Base-by-base conservation (phyloP, 2,113 vertebrate genomes). In the Tragelaphus imberbis region DNA sequence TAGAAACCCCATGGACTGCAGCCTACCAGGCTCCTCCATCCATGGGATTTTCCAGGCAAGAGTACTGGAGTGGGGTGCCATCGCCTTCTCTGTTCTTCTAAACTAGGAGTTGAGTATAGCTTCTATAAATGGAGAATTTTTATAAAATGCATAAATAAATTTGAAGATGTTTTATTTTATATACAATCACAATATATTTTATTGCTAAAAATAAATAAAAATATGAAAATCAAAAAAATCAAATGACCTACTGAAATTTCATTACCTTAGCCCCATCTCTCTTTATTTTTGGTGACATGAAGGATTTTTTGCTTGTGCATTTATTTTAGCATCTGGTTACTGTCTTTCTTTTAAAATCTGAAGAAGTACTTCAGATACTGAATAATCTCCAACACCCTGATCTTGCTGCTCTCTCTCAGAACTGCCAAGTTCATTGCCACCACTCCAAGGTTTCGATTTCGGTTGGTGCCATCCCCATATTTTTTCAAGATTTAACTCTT, bases 121-220 rank as follows among this genome's bases (percentile, higher is more conserved):
- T 94, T 97, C 81, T 92, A 77, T 40, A 85, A 96, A n/a, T 80
- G 33, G 7, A 75, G 8, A 87, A 65, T 30, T 95, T 90, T 97
- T 84, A 84, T 85, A 80, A 90, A 84, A 88, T 63, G 36, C 3
- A 93, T 87, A 6, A 82, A 94, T 77, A 84, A 33, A 96, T 59
- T 97, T 96, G 23, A 96, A 47, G 88, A 84, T 59, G 33, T 92
- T 96, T 8, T n/a, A 94, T 88, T 77, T 92, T 88, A 88, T 63
- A 53, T 9, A 79, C 8, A 97, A 85, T 85, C 25, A 13, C 10
- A 87, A 68, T 6, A 61, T 0, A 92, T n/a, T 82, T 90, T 90
- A 56, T 36, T 80, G 53, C 56, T 84, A 55, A 88, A 88, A 79
- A 44, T 84, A 56, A 95, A n/a, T 87, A 87, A 87, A 97, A 95